These are phyloP conservation scores for Morinoia aosen DNA, from an alignment of 2,888 invertebrate genomes.

Conservation along the genomic window DNA sequence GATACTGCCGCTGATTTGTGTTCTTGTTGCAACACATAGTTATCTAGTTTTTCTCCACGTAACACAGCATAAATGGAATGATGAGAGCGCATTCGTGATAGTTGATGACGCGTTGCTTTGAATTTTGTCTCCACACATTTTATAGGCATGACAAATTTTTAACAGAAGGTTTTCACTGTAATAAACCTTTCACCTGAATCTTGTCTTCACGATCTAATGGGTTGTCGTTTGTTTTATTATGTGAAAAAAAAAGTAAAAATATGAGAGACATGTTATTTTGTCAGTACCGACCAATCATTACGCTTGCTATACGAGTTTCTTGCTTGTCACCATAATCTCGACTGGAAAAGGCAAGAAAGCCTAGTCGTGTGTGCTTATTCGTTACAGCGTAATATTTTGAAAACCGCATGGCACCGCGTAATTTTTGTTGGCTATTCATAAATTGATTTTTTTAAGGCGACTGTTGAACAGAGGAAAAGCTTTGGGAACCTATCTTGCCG, in stretches of 20 bases:
- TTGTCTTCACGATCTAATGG: background rate
- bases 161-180: background rate
- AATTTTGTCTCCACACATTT: background rate
- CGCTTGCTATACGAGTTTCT: background rate
- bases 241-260: background rate
- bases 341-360: background rate
- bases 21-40: background rate
- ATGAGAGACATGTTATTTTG: background rate
- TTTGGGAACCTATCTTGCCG: background rate
- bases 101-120: background rate
- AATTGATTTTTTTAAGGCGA: no score
- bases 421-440: no score
- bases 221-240: background rate
- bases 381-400: background rate
- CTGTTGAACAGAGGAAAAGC: no score
- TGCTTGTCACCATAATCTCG: background rate
- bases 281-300: background rate
- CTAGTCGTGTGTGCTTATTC: background rate
- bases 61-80: background rate
- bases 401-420: background rate
- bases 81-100: background rate
- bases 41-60: background rate
- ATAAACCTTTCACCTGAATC: background rate
- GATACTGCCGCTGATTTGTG: background rate
- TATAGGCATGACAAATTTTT: background rate